These are phyloP conservation scores for Anser cygnoides DNA, from an alignment of 2,113 vertebrate genomes.

Conservation along the genomic window DNA sequence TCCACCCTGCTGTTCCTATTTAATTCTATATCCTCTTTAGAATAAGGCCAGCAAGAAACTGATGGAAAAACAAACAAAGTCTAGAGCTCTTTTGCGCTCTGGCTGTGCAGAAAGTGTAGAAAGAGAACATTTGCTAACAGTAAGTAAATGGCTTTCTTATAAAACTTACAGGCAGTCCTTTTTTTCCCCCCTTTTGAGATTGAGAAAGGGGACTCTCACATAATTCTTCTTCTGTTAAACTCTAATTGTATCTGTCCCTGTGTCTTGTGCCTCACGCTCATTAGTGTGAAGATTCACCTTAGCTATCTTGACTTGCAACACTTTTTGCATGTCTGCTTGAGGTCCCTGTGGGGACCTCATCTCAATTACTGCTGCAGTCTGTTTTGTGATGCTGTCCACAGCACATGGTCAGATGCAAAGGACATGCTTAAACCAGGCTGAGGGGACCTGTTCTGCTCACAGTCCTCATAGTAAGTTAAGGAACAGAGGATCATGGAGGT, in stretches of 20 bases:
- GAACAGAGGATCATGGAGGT: background rate
- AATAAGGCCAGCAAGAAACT: background rate
- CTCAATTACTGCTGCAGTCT: background rate
- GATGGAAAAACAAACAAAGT: background rate
- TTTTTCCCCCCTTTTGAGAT: background rate
- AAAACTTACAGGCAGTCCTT: background rate
- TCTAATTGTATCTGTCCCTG: background rate
- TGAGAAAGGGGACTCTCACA: background rate
- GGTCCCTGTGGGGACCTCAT: background rate
- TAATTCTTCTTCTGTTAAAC: background rate
- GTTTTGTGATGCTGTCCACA: background rate
- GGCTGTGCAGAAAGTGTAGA: background rate
- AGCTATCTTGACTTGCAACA: background rate
- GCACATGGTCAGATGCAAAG: background rate
- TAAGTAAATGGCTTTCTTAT: background rate
- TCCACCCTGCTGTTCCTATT: background rate
- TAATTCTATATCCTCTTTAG: background rate
- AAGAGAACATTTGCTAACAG: background rate
- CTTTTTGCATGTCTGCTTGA: accelerated
- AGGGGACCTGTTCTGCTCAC: background rate
- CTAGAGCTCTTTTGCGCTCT: background rate
- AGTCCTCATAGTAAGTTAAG: background rate
- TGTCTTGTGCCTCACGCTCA: background rate
- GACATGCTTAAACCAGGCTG: accelerated
- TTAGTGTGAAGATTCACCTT: background rate